Percentiles rank a stretch among this genome's conserved stretches.
phyloP scores from a whole-genome alignment of 1,140 invertebrate genomes.

The Dendrolimus punctatus region DNA sequence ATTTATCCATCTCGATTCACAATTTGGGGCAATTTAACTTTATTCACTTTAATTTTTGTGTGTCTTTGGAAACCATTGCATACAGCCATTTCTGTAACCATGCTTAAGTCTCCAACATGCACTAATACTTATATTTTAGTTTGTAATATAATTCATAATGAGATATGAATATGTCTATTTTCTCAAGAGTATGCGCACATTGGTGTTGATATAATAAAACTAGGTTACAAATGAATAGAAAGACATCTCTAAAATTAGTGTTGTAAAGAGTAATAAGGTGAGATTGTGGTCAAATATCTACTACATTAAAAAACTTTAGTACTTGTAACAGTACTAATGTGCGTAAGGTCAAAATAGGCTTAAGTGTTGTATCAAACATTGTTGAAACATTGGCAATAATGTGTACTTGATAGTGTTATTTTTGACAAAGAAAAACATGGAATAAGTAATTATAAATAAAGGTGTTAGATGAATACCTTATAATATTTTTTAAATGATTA shows the following conservation, averaged over 20 bases:
- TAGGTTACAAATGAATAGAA: slow-evolving; percentile 6
- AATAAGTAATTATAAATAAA: slow-evolving; percentile 30
- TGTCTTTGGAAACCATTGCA: slow-evolving; percentile 41
- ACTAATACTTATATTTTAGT: slow-evolving; percentile 29
- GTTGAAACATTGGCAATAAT: slow-evolving; percentile 20
- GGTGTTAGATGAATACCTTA: slow-evolving; percentile 27
- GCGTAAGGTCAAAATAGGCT: no score
- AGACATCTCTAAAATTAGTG: no score
- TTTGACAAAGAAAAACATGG: slow-evolving; percentile 25
- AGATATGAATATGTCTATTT: slow-evolving; percentile 19
- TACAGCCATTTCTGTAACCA: slow-evolving; percentile 18
- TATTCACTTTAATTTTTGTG: slow-evolving; percentile 13
- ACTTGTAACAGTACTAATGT: no score
- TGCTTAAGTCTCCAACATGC: slow-evolving; percentile 23
- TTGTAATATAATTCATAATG: slow-evolving; percentile 28
- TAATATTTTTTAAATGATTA: slow-evolving; percentile 44
- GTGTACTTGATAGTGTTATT: slow-evolving; percentile 25
- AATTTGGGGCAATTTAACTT: slow-evolving; percentile 14
- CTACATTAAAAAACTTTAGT: no score
- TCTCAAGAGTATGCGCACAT: slow-evolving; percentile 1
- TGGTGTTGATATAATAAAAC: slow-evolving; percentile 12
- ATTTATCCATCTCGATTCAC: slow-evolving; percentile 21
- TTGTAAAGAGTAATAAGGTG: no score
- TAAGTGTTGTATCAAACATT: slow-evolving; percentile 29
- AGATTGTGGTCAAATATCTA: no score